Percentiles rank a stretch among this genome's conserved stretches.
phyloP scores from a whole-genome alignment of 1,140 invertebrate genomes.

The Brachionus manjavacas region DNA sequence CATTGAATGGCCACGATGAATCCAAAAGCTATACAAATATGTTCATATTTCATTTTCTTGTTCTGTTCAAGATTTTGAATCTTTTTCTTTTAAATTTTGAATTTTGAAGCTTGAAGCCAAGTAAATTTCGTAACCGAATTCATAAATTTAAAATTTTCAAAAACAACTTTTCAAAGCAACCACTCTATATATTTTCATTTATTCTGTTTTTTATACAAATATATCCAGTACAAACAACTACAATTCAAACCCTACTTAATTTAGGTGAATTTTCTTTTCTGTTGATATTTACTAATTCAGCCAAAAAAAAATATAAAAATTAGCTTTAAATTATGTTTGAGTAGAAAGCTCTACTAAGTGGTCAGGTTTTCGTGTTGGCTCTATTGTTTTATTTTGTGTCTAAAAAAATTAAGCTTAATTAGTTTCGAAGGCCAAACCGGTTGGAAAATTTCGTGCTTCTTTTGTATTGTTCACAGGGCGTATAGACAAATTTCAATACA shows the following conservation, averaged over 20 bases:
- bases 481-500: not conserved
- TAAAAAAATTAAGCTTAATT: not conserved
- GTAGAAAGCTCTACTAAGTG: not conserved
- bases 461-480: not conserved
- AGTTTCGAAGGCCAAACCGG: not conserved
- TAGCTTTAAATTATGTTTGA: not conserved
- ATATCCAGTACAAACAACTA: not conserved
- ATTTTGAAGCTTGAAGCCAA: not conserved
- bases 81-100: not conserved
- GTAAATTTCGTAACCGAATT: not conserved
- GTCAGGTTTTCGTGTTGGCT: not conserved
- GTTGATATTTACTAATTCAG: not conserved
- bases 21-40: not conserved
- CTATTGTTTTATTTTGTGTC: not conserved
- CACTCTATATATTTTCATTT: not conserved
- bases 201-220: not conserved
- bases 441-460: not conserved
- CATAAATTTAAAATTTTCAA: not conserved
- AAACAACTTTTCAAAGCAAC: not conserved
- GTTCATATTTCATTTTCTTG: not conserved
- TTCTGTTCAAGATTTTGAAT: not conserved
- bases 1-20: not conserved
- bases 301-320: not conserved
- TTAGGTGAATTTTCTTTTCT: not conserved
- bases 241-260: not conserved